Conservation (phyloP, 2,113 vertebrate genomes). For the Alethe diademata region DNA sequence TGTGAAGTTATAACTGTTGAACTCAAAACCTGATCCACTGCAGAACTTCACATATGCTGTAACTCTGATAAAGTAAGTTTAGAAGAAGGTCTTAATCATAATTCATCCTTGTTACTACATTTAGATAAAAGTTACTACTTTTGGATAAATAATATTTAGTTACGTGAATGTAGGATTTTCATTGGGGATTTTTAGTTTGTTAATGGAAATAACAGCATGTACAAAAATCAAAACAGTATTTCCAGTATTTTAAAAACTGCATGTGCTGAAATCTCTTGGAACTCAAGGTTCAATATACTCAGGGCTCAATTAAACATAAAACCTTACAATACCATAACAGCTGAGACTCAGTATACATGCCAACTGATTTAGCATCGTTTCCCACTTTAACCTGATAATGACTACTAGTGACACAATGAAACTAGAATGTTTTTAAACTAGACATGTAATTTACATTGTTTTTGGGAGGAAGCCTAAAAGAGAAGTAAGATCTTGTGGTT, state of each 20-base stretch:
- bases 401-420: neutral
- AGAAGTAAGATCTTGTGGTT: neutral
- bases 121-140: neutral
- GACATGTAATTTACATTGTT: neutral
- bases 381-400: neutral
- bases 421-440: neutral
- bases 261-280: neutral
- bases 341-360: neutral
- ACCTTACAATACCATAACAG: neutral
- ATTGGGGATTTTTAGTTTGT: neutral
- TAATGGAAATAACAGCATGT: neutral
- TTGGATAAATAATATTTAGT: neutral
- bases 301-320: neutral
- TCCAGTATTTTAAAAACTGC: neutral
- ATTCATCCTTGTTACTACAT: neutral
- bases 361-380: neutral
- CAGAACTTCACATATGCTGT: neutral
- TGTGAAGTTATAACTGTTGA: neutral
- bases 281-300: neutral
- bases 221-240: neutral
- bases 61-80: neutral
- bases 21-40: neutral
- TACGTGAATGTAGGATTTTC: neutral
- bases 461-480: neutral
- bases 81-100: neutral